A percentile compares a stretch with the other conserved stretches of the same genome.
Evolutionary conservation across 2,113 vertebrate species (phyloP).

Genomic region (Deroptyus accipitrinus): DNA sequence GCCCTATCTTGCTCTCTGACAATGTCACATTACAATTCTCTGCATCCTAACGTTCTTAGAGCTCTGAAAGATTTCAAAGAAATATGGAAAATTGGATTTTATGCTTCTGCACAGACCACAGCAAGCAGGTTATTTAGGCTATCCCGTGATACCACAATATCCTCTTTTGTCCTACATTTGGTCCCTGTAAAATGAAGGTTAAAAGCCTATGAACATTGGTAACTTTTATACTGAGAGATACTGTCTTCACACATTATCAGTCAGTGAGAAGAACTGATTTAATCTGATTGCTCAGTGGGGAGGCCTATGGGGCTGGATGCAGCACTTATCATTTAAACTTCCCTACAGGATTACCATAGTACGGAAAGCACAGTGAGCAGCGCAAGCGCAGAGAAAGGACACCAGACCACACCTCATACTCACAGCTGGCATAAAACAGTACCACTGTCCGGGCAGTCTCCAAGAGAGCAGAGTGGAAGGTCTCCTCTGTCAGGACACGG

Average conservation of each 20-base stretch:
- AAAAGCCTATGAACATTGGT: background rate
- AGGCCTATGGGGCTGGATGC: background rate
- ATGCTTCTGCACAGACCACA: background rate
- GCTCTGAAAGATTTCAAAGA: background rate
- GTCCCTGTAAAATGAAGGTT: background rate
- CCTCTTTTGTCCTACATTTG: background rate
- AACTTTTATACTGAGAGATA: background rate
- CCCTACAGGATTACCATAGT: background rate
- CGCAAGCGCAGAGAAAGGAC: background rate
- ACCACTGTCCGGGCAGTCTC: conserved; percentile 71
- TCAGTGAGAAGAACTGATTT: background rate
- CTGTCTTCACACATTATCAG: background rate
- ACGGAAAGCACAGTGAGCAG: background rate
- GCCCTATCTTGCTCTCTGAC: background rate
- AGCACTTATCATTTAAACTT: background rate
- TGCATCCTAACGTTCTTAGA: background rate
- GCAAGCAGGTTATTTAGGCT: background rate
- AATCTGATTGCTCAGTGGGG: background rate
- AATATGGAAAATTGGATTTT: background rate
- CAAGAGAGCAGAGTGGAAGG: conserved; percentile 72
- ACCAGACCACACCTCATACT: conserved; percentile 54
- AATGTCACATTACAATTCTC: rapidly evolving
- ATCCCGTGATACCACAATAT: background rate
- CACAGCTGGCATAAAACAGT: conserved; percentile 92
- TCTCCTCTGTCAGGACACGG: conserved; percentile 80